Evolutionary conservation across 2,888 invertebrate genomes (phyloP).

Genomic region (Pheosia gnoma): DNA sequence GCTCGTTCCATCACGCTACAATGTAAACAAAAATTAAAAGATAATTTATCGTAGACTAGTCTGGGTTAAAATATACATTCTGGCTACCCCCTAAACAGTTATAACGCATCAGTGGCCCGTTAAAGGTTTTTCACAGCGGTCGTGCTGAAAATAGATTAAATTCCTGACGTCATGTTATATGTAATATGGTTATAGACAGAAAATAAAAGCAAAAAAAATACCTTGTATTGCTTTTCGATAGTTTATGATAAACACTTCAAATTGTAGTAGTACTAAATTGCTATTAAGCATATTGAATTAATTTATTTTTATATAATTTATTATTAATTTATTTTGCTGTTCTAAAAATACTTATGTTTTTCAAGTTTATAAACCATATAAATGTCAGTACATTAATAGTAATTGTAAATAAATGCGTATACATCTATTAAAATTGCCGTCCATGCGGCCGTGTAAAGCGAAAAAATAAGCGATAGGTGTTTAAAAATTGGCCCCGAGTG

Average conservation of each 20-base stretch:
- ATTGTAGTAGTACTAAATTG: too few relatives aligned
- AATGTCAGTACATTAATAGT: too few relatives aligned
- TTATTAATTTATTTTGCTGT: too few relatives aligned
- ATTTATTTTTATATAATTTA: too few relatives aligned
- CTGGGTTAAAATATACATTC: background rate
- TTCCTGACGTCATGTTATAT: constrained; percentile 55
- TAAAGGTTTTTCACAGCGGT: constrained; percentile 51
- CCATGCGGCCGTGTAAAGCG: constrained; percentile 39
- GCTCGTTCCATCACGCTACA: constrained; percentile 5
- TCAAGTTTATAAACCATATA: too few relatives aligned
- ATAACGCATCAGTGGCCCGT: constrained; percentile 50
- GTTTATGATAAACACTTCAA: too few relatives aligned
- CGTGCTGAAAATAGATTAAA: constrained; percentile 63
- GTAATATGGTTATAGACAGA: constrained; percentile 26
- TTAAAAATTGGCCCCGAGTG: constrained; percentile 52
- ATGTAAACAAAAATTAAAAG: background rate
- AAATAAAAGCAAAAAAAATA: too few relatives aligned
- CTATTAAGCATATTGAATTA: too few relatives aligned
- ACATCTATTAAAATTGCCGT: constrained; percentile 45
- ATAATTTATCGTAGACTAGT: background rate
- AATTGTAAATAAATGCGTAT: too few relatives aligned
- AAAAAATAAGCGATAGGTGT: constrained; percentile 55
- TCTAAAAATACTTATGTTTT: too few relatives aligned
- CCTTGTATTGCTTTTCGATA: too few relatives aligned
- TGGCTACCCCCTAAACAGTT: constrained; percentile 11